Evolutionary conservation across 1,140 invertebrate species (phyloP), one percentile per base, ranked within the genome.

Genomic region (Atta colombica): DNA sequence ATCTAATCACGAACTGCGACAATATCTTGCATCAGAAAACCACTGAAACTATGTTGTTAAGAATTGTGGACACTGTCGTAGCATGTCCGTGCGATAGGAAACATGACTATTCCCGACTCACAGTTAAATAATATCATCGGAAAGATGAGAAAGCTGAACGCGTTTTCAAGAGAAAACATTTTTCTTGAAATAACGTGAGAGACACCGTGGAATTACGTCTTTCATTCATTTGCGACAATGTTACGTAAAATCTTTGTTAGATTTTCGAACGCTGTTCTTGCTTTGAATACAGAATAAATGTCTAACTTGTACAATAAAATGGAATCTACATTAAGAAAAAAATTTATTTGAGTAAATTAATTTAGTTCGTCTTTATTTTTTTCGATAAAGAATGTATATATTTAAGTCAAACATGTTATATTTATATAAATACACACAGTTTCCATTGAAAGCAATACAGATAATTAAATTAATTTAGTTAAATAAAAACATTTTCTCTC

Each of bases 11-110:
- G 31, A 21, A 86, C 35, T 86, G 66, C 51, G 85, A 31, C 21
- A 77, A 25, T 78, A 86, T 78, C 80, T 86, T 39, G 39, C 75
- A 51, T 80, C 63, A 68, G 75, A 68, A 69, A 80, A 69, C 77
- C 75, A 21, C 63, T 18, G 14, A 53, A 60, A 39, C 39, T 78
- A 35, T 21, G 28, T 35, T 60, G 65, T 21, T 7, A 75, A 55
- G 35, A 66, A 78, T 31, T 31, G 45, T 77, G 28, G 49, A 14
- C 45, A 53, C 74, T 85, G 45, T 77, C 58, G 10, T n/a, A 51
- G 4, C 28, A 14, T 49, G 28, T 16, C 18, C 39, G 25, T n/a
- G 25, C 25, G 21, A 65, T 65, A 65, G 81, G 72, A 53, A 77
- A 66, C n/a, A 53, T 28, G 61, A 58, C 78, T 71, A 60, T 81